phyloP scores from a whole-genome alignment of 2,888 invertebrate genomes.

The Priocnemis perturbator region DNA sequence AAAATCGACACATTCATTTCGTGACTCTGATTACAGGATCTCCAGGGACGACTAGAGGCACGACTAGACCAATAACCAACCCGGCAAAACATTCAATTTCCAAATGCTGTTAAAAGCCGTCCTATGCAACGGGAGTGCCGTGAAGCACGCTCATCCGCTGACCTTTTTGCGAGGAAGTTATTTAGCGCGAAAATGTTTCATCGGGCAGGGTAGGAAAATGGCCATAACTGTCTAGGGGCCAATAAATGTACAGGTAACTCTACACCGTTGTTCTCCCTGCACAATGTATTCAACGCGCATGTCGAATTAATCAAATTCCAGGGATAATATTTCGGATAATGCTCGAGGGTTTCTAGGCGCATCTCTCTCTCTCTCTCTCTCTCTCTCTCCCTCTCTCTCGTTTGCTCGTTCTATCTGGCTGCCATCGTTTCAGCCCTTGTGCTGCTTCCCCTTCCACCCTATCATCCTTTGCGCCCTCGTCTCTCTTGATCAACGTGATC shows the following conservation, averaged over 20 bases:
- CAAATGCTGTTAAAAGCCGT: slow-evolving; percentile 3
- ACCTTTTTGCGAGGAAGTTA: slow-evolving; percentile 41
- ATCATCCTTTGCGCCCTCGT: slow-evolving; percentile 36
- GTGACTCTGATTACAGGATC: no score
- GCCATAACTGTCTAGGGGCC: slow-evolving; percentile 26
- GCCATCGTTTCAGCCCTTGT: no score
- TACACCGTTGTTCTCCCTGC: slow-evolving; percentile 14
- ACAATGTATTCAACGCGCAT: slow-evolving; percentile 21
- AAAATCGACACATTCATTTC: no score
- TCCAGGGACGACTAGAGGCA: no score
- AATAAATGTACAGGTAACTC: slow-evolving; percentile 31
- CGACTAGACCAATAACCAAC: slow-evolving; percentile 8
- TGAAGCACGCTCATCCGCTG: slow-evolving; percentile 21
- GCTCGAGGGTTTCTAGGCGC: slow-evolving; percentile 33
- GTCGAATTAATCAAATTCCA: slow-evolving; percentile 35
- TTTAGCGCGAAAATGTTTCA: slow-evolving; percentile 37
- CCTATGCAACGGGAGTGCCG: not conserved
- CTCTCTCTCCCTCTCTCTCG: not conserved
- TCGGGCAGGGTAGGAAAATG: slow-evolving; percentile 25
- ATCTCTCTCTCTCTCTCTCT: slow-evolving; percentile 16
- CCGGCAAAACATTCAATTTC: slow-evolving; percentile 23
- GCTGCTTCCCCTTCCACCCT: no score
- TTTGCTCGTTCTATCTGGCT: no score
- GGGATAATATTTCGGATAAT: slow-evolving; percentile 33
- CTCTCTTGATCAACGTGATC: slow-evolving; percentile 54